Evolutionary conservation across 2,797 vertebrate species (phyloP).

Genomic region (Pseudochromis fuscus): DNA sequence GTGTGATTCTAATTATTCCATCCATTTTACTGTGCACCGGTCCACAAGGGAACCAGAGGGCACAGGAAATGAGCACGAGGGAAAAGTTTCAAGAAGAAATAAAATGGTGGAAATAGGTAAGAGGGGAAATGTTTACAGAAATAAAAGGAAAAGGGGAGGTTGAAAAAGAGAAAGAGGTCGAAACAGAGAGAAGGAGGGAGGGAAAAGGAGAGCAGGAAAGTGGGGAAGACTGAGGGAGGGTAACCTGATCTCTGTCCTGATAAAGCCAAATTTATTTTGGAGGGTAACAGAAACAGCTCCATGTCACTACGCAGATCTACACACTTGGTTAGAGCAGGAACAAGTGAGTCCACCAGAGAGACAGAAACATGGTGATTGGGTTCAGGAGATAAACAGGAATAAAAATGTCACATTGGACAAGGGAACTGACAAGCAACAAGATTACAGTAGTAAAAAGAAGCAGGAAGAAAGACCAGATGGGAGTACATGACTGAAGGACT

Average conservation of each 20-base stretch:
- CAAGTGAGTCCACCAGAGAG: constrained; percentile 16
- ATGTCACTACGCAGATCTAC: constrained; percentile 77
- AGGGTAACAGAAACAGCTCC: constrained; percentile 79
- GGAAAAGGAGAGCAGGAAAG: constrained; percentile 1
- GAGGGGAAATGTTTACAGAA: constrained; percentile 44
- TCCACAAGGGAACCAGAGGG: constrained; percentile 50
- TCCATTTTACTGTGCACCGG: constrained; percentile 67
- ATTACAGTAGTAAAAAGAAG: background rate
- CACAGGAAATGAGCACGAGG: constrained; percentile 55
- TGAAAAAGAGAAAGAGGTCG: constrained; percentile 13
- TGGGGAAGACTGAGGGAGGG: constrained; percentile 29
- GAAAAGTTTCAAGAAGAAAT: constrained; percentile 50
- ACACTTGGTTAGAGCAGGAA: constrained; percentile 24
- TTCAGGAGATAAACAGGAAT: background rate
- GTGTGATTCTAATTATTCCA: constrained; percentile 80
- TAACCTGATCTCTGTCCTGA: constrained; percentile 78
- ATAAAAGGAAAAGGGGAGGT: constrained; percentile 25
- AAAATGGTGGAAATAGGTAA: constrained; percentile 46
- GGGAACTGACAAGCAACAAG: constrained; percentile 10
- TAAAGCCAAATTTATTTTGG: constrained; percentile 84
- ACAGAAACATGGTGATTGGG: constrained; percentile 8
- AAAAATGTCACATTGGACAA: constrained; percentile 12
- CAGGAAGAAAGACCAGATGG: background rate
- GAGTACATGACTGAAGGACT: constrained; percentile 4
- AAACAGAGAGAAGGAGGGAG: constrained; percentile 9